phyloP scores from a whole-genome alignment of 2,113 vertebrate genomes.

The Motacilla tschutschensis region DNA sequence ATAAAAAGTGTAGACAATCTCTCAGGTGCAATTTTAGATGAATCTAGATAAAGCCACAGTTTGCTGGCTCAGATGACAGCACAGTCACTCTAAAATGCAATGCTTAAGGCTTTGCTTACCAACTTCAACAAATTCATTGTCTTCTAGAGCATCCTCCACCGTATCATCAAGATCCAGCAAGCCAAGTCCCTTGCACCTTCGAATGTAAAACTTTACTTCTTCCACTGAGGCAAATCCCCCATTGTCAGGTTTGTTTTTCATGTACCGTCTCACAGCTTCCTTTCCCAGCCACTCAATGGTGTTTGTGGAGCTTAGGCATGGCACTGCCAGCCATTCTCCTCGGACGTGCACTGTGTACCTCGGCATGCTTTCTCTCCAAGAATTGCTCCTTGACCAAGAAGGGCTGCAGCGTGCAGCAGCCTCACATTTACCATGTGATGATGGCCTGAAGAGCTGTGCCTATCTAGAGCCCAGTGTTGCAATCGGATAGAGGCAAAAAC shows the following conservation, averaged over 20 bases:
- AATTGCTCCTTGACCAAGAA: not conserved
- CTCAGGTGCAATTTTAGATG: not conserved
- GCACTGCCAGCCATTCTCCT: conserved; percentile 93
- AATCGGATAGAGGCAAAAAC: not conserved
- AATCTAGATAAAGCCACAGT: not conserved
- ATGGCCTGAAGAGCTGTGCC: not conserved
- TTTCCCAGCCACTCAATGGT: conserved; percentile 84
- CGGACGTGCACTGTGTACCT: conserved; percentile 91
- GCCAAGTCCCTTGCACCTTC: conserved; percentile 89
- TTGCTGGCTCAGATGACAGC: not conserved
- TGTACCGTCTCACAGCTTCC: conserved; percentile 89
- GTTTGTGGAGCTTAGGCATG: conserved; percentile 74
- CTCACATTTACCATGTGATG: rapidly evolving
- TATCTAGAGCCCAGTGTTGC: not conserved
- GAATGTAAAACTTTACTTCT: conserved; percentile 79
- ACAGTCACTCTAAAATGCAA: rapidly evolving
- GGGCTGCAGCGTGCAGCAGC: not conserved
- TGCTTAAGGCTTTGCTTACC: conserved; percentile 73
- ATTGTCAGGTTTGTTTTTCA: conserved; percentile 94
- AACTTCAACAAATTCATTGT: conserved; percentile 96
- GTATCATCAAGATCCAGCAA: conserved; percentile 88
- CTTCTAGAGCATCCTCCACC: conserved; percentile 87
- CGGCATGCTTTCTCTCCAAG: conserved; percentile 74
- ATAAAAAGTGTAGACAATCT: not conserved
- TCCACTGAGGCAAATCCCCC: conserved; percentile 83